A percentile compares a stretch with the other conserved stretches of the same genome.
phyloP scores from a whole-genome alignment of 2,888 invertebrate genomes.

The Erebia epiphron region DNA sequence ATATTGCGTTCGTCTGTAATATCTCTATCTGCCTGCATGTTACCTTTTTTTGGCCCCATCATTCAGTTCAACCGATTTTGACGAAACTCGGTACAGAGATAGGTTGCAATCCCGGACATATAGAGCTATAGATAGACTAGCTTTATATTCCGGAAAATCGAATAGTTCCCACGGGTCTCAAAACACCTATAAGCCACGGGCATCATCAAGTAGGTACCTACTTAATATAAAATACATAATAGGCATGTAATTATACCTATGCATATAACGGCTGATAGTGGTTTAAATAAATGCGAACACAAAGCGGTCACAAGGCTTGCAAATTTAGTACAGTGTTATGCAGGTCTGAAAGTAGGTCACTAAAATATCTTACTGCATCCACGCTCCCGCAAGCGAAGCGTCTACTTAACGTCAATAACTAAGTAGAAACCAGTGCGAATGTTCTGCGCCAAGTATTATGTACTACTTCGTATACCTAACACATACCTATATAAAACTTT shows the following conservation, averaged over 20 bases:
- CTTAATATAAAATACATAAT: no score
- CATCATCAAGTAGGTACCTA: background rate
- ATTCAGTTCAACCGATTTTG: no score
- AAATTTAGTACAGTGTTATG: constrained; percentile 44
- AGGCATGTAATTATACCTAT: no score
- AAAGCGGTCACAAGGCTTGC: constrained; percentile 27
- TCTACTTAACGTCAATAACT: constrained; percentile 37
- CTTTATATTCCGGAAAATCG: no score
- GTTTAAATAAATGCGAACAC: constrained; percentile 15
- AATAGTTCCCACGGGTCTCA: no score
- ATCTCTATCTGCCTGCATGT: no score
- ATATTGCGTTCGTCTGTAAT: no score
- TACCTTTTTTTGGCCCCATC: no score
- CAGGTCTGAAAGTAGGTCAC: constrained; percentile 67
- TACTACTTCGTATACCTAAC: constrained; percentile 16
- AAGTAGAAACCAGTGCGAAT: constrained; percentile 34
- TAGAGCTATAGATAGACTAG: no score
- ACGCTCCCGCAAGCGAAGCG: constrained; percentile 40
- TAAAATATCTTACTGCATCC: constrained; percentile 48
- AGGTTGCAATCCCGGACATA: no score
- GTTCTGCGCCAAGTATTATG: constrained; percentile 23
- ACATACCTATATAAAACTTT: background rate
- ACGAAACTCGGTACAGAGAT: no score
- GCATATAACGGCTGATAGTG: background rate
- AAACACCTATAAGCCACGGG: background rate